These are phyloP conservation scores for Torymus texanus DNA, from an alignment of 2,888 invertebrate species.

Conservation along the genomic window DNA sequence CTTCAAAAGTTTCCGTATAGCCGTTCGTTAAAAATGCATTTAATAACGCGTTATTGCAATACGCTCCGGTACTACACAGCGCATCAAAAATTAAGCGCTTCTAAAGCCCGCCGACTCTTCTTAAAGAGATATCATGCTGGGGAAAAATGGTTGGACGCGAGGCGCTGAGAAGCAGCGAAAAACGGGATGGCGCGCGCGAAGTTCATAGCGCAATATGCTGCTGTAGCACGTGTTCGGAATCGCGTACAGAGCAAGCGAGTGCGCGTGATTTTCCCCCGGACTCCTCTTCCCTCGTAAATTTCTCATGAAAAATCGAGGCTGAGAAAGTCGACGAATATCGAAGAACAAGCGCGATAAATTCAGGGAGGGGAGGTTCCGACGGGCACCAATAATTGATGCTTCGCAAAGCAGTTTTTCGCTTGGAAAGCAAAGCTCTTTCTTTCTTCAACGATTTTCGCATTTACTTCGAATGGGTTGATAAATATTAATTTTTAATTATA, in stretches of 20 bases:
- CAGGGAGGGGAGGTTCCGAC: neutral
- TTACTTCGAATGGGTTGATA: too few species aligned
- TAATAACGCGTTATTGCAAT: too few species aligned
- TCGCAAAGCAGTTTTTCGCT: neutral
- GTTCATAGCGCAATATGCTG: conserved; percentile 36
- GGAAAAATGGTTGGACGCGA: neutral
- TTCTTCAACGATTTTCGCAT: too few species aligned
- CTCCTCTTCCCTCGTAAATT: conserved; percentile 20
- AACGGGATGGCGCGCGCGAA: conserved; percentile 2
- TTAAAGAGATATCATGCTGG: conserved; percentile 1
- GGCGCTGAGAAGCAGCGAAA: neutral
- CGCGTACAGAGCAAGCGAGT: neutral
- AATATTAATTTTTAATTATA: too few species aligned
- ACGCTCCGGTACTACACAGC: too few species aligned
- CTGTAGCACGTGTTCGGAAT: conserved; percentile 32
- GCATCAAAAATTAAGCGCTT: too few species aligned
- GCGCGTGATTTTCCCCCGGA: conserved; percentile 22
- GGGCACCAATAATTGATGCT: neutral
- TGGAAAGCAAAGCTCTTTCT: neutral
- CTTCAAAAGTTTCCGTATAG: neutral
- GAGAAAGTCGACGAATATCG: conserved; percentile 12
- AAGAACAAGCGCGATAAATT: conserved; percentile 18
- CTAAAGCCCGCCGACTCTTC: neutral
- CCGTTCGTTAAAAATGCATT: too few species aligned
- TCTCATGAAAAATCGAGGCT: conserved; percentile 38